Conservation (phyloP, 2,797 vertebrate species). For the Hylomyscus alleni region DNA sequence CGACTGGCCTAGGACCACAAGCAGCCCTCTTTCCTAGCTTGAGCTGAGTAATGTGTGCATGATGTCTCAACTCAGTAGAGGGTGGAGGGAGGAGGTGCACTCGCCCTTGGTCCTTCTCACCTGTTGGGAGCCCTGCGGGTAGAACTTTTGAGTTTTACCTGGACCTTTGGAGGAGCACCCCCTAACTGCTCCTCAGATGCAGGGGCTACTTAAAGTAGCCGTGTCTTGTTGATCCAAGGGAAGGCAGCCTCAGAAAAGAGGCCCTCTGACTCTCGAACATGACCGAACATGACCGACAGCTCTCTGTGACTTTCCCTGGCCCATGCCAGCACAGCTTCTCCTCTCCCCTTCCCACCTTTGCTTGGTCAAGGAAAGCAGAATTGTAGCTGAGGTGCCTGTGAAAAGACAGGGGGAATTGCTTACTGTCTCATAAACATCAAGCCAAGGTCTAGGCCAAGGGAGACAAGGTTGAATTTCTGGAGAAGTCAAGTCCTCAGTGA, state of each 20-base stretch:
- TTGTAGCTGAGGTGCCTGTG: neutral
- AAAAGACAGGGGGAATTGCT: conserved; percentile 8
- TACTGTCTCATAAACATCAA: neutral
- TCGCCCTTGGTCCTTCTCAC: neutral
- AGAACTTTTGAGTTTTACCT: conserved; percentile 40
- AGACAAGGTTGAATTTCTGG: neutral
- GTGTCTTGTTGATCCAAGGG: neutral
- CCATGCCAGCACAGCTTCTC: too few relatives aligned
- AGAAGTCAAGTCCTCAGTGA: neutral
- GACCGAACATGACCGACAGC: too few relatives aligned
- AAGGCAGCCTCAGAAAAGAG: neutral
- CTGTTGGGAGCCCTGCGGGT: neutral
- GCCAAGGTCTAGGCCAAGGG: neutral
- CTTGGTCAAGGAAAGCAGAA: neutral
- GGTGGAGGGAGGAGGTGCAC: neutral
- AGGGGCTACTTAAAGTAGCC: neutral
- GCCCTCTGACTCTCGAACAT: neutral
- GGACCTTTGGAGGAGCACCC: neutral
- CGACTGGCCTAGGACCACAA: neutral
- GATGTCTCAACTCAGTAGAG: neutral
- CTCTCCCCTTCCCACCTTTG: neutral
- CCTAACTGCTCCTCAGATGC: neutral
- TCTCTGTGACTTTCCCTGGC: neutral
- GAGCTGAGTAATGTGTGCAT: neutral
- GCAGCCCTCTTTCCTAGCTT: neutral